Conservation (phyloP, 2,797 vertebrate species). For the Poeciliopsis infans region DNA sequence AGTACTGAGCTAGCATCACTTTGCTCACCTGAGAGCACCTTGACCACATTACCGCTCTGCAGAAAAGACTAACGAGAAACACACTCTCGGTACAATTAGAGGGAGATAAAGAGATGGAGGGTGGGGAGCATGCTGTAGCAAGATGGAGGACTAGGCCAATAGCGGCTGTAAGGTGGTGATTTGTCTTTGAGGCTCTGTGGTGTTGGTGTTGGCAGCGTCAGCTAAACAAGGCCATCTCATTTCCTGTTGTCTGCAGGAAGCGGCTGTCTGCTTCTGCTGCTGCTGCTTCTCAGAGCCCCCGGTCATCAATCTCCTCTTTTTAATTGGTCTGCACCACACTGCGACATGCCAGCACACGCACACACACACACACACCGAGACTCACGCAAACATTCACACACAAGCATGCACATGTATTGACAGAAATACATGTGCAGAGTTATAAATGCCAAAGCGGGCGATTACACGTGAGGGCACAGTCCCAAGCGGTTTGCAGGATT, state of each 20-base stretch:
- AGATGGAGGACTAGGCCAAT: conserved; percentile 59
- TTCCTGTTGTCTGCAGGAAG: conserved; percentile 85
- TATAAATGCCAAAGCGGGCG: conserved; percentile 38
- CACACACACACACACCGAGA: conserved; percentile 21
- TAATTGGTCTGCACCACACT: conserved; percentile 81
- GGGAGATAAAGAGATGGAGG: conserved; percentile 55
- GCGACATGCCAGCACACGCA: conserved; percentile 47
- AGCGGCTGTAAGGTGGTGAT: conserved; percentile 69
- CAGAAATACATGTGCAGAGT: conserved; percentile 39
- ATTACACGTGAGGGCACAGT: conserved; percentile 8
- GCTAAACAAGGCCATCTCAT: conserved; percentile 83
- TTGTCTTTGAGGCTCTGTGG: conserved; percentile 76
- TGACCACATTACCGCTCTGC: conserved; percentile 30
- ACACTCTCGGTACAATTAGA: conserved; percentile 45
- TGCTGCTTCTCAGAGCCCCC: conserved; percentile 63
- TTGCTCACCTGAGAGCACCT: conserved; percentile 30
- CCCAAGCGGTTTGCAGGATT: not conserved
- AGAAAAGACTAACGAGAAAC: conserved; percentile 55
- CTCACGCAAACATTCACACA: not conserved
- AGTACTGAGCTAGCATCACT: conserved; percentile 5
- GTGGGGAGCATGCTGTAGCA: conserved; percentile 43
- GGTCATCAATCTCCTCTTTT: conserved; percentile 83
- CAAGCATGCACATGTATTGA: conserved; percentile 25
- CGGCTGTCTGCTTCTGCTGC: conserved; percentile 72
- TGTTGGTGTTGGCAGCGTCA: conserved; percentile 72